A percentile compares a stretch with the other conserved stretches of the same genome.
These are phyloP conservation scores for Cyprinodon brontotheroides DNA, from an alignment of 2,113 vertebrate genomes.

Conservation along the genomic window DNA sequence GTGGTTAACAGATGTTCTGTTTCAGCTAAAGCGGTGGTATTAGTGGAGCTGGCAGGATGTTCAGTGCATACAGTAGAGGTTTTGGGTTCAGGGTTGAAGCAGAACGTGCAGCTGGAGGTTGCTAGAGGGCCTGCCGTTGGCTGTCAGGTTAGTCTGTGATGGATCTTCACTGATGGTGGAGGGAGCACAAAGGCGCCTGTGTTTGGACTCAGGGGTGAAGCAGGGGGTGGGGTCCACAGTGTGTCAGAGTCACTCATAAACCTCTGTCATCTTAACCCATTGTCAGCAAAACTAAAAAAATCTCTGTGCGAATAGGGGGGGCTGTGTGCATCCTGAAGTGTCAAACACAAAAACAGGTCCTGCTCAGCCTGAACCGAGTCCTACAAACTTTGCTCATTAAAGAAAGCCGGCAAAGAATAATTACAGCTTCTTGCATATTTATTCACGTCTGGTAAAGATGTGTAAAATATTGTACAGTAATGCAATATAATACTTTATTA, in stretches of 20 bases:
- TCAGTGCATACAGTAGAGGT: background rate
- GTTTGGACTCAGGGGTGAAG: conserved; percentile 70
- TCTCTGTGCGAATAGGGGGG: conserved; percentile 16
- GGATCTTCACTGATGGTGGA: conserved; percentile 88
- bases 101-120: conserved; percentile 41
- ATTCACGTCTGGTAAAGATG: background rate
- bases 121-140: conserved; percentile 74
- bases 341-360: conserved; percentile 45
- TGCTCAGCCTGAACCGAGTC: conserved; percentile 62
- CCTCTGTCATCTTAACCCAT: conserved; percentile 74
- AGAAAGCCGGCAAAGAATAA: background rate
- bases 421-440: background rate
- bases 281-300: conserved; percentile 74
- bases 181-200: conserved; percentile 84
- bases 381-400: conserved; percentile 37
- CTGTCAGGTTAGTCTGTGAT: conserved; percentile 91
- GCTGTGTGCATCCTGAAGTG: conserved; percentile 19
- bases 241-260: conserved; percentile 85
- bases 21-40: conserved; percentile 1
- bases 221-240: conserved; percentile 72
- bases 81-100: conserved; percentile 25
- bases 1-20: background rate
- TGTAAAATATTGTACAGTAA: background rate
- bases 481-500: background rate
- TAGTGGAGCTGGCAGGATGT: conserved; percentile 9